phyloP scores from a whole-genome alignment of 2,797 vertebrate species.

The Myotis daubentonii region DNA sequence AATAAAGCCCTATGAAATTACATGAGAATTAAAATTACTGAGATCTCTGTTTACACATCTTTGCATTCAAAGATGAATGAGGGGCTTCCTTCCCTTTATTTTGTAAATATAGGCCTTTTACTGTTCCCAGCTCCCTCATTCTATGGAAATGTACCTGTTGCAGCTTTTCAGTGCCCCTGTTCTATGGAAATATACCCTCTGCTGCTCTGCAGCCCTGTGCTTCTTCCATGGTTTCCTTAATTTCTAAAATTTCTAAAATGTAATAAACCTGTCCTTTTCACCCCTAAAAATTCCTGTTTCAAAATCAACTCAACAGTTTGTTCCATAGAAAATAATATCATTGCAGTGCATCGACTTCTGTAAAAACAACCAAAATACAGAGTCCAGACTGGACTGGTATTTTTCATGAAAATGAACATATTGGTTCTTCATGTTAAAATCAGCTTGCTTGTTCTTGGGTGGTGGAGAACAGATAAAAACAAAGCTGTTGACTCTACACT shows the following conservation, averaged over 20 bases:
- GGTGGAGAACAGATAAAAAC: constrained; percentile 51
- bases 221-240: no score
- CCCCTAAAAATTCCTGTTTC: no score
- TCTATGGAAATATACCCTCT: no score
- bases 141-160: no score
- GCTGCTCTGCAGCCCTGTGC: no score
- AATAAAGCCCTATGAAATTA: background rate
- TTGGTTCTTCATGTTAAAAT: constrained; percentile 63
- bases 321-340: background rate
- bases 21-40: background rate
- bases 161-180: no score
- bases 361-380: constrained; percentile 26
- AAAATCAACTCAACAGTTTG: background rate
- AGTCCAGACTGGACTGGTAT: constrained; percentile 18
- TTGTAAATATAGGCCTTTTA: no score
- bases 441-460: constrained; percentile 70
- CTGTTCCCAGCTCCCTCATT: no score
- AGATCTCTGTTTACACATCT: constrained; percentile 30
- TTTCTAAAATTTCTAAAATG: no score
- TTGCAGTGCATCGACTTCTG: background rate
- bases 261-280: no score
- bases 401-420: constrained; percentile 61
- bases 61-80: background rate
- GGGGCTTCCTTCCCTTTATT: no score
- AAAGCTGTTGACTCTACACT: constrained; percentile 58